Evolutionary conservation across 2,113 vertebrate species (phyloP).

Genomic region (Menidia beryllina): DNA sequence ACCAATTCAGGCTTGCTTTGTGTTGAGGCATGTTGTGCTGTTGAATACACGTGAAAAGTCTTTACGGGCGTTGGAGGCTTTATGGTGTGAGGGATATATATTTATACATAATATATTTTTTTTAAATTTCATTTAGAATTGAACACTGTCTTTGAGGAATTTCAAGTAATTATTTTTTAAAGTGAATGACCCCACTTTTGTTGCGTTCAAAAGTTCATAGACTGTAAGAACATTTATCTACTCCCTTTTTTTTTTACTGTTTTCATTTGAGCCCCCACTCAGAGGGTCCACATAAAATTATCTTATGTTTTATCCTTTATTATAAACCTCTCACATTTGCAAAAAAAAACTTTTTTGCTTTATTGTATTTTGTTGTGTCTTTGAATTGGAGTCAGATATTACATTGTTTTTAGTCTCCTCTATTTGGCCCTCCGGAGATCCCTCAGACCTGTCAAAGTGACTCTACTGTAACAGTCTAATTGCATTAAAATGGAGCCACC

Average conservation of each 20-base stretch:
- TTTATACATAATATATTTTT: too few relatives aligned
- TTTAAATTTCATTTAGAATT: not conserved
- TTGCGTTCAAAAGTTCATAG: not conserved
- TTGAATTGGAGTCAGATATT: conserved; percentile 24
- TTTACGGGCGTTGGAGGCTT: conserved; percentile 30
- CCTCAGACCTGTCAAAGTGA: conserved; percentile 32
- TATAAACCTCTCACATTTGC: too few relatives aligned
- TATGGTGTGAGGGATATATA: conserved; percentile 11
- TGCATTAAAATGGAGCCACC: conserved; percentile 48
- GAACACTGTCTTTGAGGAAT: conserved; percentile 1
- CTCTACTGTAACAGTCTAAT: conserved; percentile 54
- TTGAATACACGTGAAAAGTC: conserved; percentile 52
- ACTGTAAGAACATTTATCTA: not conserved
- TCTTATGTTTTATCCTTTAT: too few relatives aligned
- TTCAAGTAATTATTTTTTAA: conserved; percentile 5
- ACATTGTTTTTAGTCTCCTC: conserved; percentile 21
- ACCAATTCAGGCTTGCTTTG: conserved; percentile 9
- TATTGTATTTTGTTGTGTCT: not conserved
- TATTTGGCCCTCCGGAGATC: conserved; percentile 31
- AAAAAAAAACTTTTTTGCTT: too few relatives aligned
- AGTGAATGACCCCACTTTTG: not conserved
- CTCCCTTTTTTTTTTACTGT: too few relatives aligned
- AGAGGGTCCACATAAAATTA: too few relatives aligned
- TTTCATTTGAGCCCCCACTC: too few relatives aligned
- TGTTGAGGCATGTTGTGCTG: conserved; percentile 15